Evolutionary conservation across 2,888 invertebrate species (phyloP), one percentile per base, ranked within the genome.

Genomic region (Cybosia mesomella): DNA sequence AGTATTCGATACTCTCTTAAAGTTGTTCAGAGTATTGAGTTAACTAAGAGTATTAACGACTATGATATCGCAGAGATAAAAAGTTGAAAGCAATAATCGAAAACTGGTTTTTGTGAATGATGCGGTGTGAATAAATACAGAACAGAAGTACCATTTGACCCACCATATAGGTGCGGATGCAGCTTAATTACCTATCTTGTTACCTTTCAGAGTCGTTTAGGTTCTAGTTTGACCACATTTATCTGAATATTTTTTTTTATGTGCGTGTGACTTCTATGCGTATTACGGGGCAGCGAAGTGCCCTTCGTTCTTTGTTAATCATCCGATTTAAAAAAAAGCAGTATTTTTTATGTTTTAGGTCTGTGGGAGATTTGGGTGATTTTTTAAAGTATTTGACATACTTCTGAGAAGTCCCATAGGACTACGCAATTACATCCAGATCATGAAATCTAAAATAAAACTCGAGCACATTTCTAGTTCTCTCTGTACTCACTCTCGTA

Each of bases 41-140:
- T 49, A 49, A 49, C n/a, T 49, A 49, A 49, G 9, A 8, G n/a
- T 49, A n/a, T 49, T 49, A 49, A 49, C 5, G 49, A n/a, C 49
- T n/a, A n/a, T 49, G 49, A 49, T 80, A 77, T 72, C 28, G 59
- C 68, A 64, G 53, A 68, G 72, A 73, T 80, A 70, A 61, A 58
- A 53, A 76, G 76, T 80, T 59, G 15, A 15, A 22, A 36, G 34
- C 7, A 54, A 36, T 39, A 64, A 64, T 49, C 18, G 15, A 28
- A 36, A 64, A 57, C 64, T 32, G 22, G 64, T 28, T 64, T 64
- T 55, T 18, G 39, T 39, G 15, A 49, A 55, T 74, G 69, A 73
- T 55, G 71, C 62, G 74, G 71, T 68, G 67, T 22, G 21, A 59
- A 60, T 62, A 34, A 62, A 36, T n/a, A n/a, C n/a, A n/a, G 22